Conservation (phyloP, 1,140 invertebrate genomes). For the Lineus longissimus region DNA sequence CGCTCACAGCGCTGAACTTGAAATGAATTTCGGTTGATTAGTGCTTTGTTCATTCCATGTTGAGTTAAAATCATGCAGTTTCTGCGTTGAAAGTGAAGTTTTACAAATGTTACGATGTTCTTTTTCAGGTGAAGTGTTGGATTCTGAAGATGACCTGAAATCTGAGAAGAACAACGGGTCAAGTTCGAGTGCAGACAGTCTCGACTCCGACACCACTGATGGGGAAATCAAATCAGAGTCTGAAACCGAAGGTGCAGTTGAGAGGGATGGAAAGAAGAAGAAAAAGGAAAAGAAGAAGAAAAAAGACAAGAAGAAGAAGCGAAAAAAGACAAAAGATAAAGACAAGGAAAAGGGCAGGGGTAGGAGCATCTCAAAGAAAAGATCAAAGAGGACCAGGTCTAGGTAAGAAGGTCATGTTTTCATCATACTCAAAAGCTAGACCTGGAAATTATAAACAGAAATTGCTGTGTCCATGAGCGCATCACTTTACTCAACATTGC, state of each 20-base stretch:
- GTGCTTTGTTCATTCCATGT: too few relatives aligned
- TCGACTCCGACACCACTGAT: background rate
- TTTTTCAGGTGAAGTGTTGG: too few relatives aligned
- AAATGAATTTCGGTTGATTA: too few relatives aligned
- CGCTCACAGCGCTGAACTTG: too few relatives aligned
- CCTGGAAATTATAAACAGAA: too few relatives aligned
- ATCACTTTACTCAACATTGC: too few relatives aligned
- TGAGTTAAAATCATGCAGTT: too few relatives aligned
- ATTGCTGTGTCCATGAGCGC: too few relatives aligned
- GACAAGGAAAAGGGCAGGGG: constrained; percentile 31
- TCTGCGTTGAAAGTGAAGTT: too few relatives aligned
- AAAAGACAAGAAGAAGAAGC: constrained; percentile 37
- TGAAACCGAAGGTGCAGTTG: background rate
- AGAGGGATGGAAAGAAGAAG: constrained; percentile 25
- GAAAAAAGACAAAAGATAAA: constrained; percentile 21
- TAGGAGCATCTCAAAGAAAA: constrained; percentile 24
- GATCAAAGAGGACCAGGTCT: constrained; percentile 4
- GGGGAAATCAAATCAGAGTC: background rate
- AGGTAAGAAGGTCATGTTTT: background rate
- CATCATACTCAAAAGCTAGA: too few relatives aligned
- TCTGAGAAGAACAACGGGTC: background rate
- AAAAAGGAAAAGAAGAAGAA: constrained; percentile 42
- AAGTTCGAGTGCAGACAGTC: background rate
- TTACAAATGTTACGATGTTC: too few relatives aligned
- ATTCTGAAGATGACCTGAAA: background rate